Percentiles rank a stretch among this genome's conserved stretches.
These are phyloP conservation scores for Rhagonycha fulva DNA, from an alignment of 2,888 invertebrate genomes.

Conservation along the genomic window DNA sequence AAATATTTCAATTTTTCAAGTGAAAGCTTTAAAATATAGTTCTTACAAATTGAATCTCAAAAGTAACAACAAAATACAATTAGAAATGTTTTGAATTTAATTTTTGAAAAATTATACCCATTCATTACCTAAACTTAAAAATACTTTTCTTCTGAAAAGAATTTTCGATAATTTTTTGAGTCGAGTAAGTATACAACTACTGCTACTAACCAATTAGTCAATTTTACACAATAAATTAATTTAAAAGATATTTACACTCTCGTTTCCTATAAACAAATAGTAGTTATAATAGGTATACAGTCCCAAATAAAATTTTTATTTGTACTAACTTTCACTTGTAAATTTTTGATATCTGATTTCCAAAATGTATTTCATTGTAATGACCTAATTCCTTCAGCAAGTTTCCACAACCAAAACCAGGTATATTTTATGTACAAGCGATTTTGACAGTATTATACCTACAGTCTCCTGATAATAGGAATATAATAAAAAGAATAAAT, in stretches of 20 bases:
- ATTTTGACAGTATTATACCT: too few species aligned
- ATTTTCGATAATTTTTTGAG: background rate
- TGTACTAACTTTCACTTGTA: background rate
- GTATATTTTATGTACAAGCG: too few species aligned
- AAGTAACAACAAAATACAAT: background rate
- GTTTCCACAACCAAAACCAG: too few species aligned
- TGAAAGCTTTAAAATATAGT: background rate
- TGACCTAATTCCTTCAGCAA: background rate
- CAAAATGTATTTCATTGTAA: background rate
- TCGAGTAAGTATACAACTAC: background rate
- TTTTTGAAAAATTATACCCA: background rate
- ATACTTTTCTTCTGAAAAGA: background rate
- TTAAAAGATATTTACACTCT: background rate
- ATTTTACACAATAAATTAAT: background rate
- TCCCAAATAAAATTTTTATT: background rate
- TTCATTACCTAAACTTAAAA: background rate
- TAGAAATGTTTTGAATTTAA: background rate
- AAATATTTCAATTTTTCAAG: slow-evolving; percentile 1
- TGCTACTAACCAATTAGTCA: too few species aligned
- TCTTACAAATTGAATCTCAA: background rate
- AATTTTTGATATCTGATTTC: background rate
- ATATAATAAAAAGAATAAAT: too few species aligned
- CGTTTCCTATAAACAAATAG: background rate
- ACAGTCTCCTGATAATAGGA: too few species aligned
- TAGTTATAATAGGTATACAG: background rate